Base-by-base conservation (phyloP, 2,797 vertebrate genomes). In the Mionectes olivaceus region DNA sequence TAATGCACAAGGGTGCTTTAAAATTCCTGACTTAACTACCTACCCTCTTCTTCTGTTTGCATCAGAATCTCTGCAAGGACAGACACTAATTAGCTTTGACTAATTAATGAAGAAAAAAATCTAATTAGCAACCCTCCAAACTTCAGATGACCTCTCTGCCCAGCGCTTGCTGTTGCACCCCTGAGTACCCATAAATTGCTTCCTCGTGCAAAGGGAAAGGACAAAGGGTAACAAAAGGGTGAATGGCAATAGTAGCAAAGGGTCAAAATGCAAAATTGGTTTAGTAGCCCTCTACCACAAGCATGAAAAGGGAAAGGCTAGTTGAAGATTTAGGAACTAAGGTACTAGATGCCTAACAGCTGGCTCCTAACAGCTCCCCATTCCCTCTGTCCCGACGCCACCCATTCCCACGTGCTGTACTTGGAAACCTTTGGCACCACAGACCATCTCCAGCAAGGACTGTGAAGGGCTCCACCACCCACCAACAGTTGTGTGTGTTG, bases 51-150 rank as follows among this genome's bases (percentile, higher is more conserved):
- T 89, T 37, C 8, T 30, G 80, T 83, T 89, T 80, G 49, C 60
- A 82, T 50, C 87, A 74, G 83, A 88, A 96, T 59, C 80, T 91
- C 87, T 77, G 53, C 80, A 82, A 70, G 91, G 69, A 82, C 64
- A 75, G 84, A 77, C 67, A 23, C 70, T 87, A 94, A 95, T 96
- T 95, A 96, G 83, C 92, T 94, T 49, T 84, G 73, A 96, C 80
- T 93, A 95, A 97, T 96, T 95, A 91, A 96, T 84, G 79, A 95
- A 89, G 67, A 91, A 91, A 91, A 91, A 96, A 95, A 93, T 67
- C 76, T 94, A 95, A 95, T 93, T 87, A 96, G 83, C 81, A 96
- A 44, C 47, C 41, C 69, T 93, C 59, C 95, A 95, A 95, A 96
- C 90, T 96, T 16, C 82, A 71, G 67, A 89, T 91, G 87, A 96